phyloP scores from a whole-genome alignment of 1,140 invertebrate genomes.

The Antheraea mylitta region DNA sequence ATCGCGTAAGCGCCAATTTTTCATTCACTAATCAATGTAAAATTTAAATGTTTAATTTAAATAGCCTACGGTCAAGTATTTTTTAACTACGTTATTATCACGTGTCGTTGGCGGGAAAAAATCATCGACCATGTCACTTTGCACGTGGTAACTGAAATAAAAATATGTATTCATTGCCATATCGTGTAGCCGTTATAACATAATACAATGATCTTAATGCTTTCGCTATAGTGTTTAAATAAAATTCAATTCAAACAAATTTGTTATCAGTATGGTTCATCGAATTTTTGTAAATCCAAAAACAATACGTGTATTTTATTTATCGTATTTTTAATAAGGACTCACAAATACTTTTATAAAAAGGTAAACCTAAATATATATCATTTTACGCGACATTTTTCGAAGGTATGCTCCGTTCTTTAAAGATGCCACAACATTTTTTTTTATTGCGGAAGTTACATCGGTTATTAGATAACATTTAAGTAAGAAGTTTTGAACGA shows the following conservation, averaged over 20 bases:
- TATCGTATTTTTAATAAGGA: no score
- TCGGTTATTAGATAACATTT: no score
- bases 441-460: no score
- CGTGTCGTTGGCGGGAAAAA: constrained; percentile 87
- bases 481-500: no score
- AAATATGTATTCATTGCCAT: constrained; percentile 55
- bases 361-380: no score
- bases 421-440: no score
- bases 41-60: not conserved
- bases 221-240: not conserved
- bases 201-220: constrained; percentile 5
- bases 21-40: constrained; percentile 6
- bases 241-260: not conserved
- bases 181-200: constrained; percentile 27
- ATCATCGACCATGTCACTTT: constrained; percentile 94
- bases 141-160: constrained; percentile 92
- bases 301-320: no score
- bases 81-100: constrained; percentile 48
- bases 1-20: constrained; percentile 29
- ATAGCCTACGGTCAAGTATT: constrained; percentile 22
- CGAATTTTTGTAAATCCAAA: no score
- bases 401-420: no score
- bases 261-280: not conserved
- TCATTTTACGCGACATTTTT: no score
- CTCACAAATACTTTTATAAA: no score